These are phyloP conservation scores for Formicarius rufipectus DNA, from an alignment of 2,113 vertebrate species.

Conservation along the genomic window DNA sequence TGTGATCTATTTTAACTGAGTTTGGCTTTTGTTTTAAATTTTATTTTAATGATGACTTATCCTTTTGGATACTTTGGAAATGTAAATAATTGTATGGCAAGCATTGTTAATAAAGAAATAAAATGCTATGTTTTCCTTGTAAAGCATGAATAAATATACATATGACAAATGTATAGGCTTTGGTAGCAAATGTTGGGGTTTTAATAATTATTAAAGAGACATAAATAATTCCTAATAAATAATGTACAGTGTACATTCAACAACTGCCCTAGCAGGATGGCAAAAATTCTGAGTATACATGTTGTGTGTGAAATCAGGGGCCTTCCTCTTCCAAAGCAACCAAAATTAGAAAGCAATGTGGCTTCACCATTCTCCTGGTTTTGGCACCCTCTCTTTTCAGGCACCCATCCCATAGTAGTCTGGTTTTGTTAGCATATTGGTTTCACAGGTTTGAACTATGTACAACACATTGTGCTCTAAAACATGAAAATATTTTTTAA, in stretches of 20 bases:
- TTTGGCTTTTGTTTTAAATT: not conserved
- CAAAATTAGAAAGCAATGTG: not conserved
- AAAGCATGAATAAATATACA: not conserved
- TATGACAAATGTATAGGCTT: not conserved
- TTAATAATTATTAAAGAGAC: conserved; percentile 26
- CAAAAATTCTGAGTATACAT: not conserved
- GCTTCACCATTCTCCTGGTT: not conserved
- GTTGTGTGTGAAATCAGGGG: not conserved
- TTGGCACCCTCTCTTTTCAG: not conserved
- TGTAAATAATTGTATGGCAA: not conserved
- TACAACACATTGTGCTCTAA: not conserved
- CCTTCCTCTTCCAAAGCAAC: not conserved
- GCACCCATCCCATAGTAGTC: not conserved
- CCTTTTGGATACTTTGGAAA: not conserved
- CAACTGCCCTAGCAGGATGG: not conserved
- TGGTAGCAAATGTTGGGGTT: not conserved
- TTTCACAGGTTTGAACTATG: not conserved
- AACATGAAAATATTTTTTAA: not conserved
- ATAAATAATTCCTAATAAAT: conserved; percentile 40
- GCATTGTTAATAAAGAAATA: not conserved
- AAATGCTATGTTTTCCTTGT: not conserved
- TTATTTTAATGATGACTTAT: not conserved
- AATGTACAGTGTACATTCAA: not conserved
- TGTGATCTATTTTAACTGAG: not conserved
- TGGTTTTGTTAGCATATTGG: fast-evolving